Percentiles rank a stretch among this genome's conserved stretches.
Evolutionary conservation across 2,113 vertebrate genomes (phyloP).

Genomic region (Mesocricetus auratus): DNA sequence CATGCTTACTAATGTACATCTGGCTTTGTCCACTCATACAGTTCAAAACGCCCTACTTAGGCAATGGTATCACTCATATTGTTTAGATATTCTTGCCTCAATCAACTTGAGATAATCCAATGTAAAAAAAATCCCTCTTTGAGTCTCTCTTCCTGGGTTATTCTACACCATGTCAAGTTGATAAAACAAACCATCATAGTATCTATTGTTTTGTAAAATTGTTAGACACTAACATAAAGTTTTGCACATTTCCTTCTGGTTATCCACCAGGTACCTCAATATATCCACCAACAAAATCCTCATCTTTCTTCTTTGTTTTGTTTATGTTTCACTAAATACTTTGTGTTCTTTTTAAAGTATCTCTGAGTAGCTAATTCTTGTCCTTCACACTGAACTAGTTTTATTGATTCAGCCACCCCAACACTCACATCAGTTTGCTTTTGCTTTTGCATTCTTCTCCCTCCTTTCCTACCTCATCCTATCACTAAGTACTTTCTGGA

Average conservation of each 20-base stretch:
- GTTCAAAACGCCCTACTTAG: not conserved
- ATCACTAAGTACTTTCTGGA: not conserved
- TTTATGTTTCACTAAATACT: not conserved
- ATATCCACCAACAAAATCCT: not conserved
- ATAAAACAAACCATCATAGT: not conserved
- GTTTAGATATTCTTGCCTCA: not conserved
- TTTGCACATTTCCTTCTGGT: not conserved
- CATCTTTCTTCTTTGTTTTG: not conserved
- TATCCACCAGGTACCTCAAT: not conserved
- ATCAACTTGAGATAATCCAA: not conserved
- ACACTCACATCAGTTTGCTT: not conserved
- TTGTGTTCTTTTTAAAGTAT: not conserved
- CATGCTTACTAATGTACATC: not conserved
- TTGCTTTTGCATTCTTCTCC: not conserved
- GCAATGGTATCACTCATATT: not conserved
- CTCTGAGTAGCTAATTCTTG: not conserved
- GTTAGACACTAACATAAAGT: not conserved
- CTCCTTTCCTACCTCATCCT: not conserved
- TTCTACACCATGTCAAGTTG: not conserved
- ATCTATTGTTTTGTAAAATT: not conserved
- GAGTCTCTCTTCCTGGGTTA: not conserved
- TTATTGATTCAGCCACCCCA: not conserved
- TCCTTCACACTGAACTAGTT: not conserved
- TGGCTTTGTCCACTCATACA: not conserved
- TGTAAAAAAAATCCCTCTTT: not conserved